Conservation (phyloP, 1,140 invertebrate genomes). For the Drosophila albomicans region DNA sequence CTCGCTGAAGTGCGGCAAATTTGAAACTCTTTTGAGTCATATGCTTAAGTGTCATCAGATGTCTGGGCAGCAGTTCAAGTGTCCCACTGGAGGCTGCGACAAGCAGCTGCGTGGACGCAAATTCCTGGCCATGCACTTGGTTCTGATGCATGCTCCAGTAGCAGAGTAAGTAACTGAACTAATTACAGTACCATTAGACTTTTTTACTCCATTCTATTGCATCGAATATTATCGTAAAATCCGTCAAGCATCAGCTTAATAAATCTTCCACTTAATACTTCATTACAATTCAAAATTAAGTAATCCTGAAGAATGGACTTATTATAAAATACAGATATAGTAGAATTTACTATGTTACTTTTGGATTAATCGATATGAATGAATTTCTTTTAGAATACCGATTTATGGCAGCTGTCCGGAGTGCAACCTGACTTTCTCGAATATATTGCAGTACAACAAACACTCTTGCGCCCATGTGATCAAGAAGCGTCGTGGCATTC, state of each 20-base stretch:
- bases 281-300: too few species aligned
- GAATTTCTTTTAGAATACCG: constrained; percentile 49
- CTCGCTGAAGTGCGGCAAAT: constrained; percentile 50
- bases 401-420: constrained; percentile 77
- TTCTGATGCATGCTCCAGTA: constrained; percentile 68
- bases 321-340: too few species aligned
- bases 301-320: too few species aligned
- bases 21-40: constrained; percentile 55
- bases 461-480: constrained; percentile 75
- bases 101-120: constrained; percentile 41
- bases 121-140: constrained; percentile 67
- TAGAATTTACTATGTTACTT: too few species aligned
- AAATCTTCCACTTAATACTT: too few species aligned
- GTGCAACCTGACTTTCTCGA: constrained; percentile 74
- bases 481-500: constrained; percentile 59
- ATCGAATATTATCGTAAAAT: too few species aligned
- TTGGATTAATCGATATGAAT: neutral
- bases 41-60: constrained; percentile 35
- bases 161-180: constrained; percentile 56
- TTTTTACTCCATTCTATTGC: too few species aligned
- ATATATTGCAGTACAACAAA: constrained; percentile 74
- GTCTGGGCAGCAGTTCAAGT: constrained; percentile 41
- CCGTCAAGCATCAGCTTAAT: too few species aligned
- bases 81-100: constrained; percentile 59
- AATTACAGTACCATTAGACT: neutral